phyloP scores from a whole-genome alignment of 2,888 invertebrate genomes.

The Leptopterna dolabrata region DNA sequence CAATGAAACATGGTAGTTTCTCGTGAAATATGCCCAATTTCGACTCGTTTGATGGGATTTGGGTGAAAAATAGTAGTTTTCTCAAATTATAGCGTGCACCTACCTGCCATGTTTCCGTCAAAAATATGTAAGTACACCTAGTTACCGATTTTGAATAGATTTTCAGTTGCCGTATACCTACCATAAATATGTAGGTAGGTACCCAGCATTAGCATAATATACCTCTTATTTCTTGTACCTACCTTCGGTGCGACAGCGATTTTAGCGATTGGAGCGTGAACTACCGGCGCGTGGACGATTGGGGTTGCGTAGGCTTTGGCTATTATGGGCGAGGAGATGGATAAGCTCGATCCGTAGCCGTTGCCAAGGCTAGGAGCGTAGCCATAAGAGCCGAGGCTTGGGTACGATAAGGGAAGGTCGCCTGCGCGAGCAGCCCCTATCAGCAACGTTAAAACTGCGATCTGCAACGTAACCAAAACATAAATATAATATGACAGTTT shows the following conservation, averaged over 20 bases:
- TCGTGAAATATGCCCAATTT: no score
- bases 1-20: no score
- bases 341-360: neutral
- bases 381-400: neutral
- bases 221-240: neutral
- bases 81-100: no score
- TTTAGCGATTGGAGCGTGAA: slow-evolving; percentile 37
- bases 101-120: no score
- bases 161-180: no score
- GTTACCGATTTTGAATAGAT: no score
- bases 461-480: neutral
- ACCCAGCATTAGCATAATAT: no score
- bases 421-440: slow-evolving; percentile 22
- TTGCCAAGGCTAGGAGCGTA: neutral
- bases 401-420: neutral
- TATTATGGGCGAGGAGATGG: neutral
- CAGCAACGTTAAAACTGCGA: neutral
- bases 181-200: no score
- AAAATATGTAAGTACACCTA: no score
- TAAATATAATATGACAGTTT: no score
- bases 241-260: slow-evolving; percentile 27
- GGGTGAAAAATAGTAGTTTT: no score
- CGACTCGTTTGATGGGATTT: no score
- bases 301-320: slow-evolving; percentile 27
- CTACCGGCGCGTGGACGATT: slow-evolving; percentile 4